phyloP scores from a whole-genome alignment of 2,113 vertebrate genomes.

The Mobula birostris region DNA sequence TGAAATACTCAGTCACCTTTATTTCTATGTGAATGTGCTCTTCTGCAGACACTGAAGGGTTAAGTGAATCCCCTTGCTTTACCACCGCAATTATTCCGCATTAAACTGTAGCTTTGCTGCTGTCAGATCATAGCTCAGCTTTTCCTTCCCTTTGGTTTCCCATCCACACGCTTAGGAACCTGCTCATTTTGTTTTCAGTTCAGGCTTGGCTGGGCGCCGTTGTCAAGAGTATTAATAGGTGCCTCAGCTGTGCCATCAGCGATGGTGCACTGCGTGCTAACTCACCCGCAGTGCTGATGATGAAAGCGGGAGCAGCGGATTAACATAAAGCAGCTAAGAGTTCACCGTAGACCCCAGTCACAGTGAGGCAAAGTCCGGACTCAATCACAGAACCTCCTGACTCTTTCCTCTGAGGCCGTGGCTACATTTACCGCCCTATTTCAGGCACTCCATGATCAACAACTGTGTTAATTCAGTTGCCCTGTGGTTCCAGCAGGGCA shows the following conservation, averaged over 20 bases:
- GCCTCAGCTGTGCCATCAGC: constrained; percentile 3
- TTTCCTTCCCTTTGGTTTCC: background rate
- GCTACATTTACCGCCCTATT: background rate
- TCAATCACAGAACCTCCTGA: background rate
- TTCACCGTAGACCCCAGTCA: background rate
- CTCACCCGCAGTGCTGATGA: constrained; percentile 23
- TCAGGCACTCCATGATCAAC: background rate
- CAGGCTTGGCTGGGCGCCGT: background rate
- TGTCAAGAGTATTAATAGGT: constrained; percentile 26
- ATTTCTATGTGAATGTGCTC: background rate
- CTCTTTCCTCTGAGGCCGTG: background rate
- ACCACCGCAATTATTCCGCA: background rate
- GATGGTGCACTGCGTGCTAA: constrained; percentile 2
- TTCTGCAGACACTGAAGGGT: background rate
- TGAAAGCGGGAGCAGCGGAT: background rate
- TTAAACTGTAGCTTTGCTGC: background rate
- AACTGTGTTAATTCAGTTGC: background rate
- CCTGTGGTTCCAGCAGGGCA: too few relatives aligned
- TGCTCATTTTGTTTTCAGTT: constrained; percentile 22
- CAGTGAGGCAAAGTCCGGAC: background rate
- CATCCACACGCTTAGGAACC: background rate
- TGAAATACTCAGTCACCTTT: background rate
- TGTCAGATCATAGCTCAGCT: background rate
- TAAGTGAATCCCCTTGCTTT: background rate
- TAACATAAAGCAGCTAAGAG: background rate